Evolutionary conservation across 1,140 invertebrate genomes (phyloP).

Genomic region (Hylyphantes graminicola): DNA sequence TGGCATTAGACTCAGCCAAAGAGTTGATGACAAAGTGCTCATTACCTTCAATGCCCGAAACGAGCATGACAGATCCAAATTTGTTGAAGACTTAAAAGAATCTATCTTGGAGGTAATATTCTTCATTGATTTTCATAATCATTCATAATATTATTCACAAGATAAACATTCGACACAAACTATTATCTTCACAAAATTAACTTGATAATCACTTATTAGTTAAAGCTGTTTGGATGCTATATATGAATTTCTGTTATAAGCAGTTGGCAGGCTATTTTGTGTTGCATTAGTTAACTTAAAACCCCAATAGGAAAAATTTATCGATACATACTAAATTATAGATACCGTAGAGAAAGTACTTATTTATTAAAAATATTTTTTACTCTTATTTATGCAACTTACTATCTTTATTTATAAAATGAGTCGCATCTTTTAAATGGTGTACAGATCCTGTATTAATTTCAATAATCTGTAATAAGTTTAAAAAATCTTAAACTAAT

Average conservation of each 20-base stretch:
- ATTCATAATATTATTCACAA: not conserved
- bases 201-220: not conserved
- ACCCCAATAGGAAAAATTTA: no score
- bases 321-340: no score
- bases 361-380: not conserved
- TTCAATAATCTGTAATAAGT: no score
- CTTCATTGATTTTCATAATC: not conserved
- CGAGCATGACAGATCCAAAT: constrained; percentile 93
- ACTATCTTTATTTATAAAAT: no score
- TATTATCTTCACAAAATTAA: not conserved
- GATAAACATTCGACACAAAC: not conserved
- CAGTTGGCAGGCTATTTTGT: no score
- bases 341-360: no score
- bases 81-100: constrained; percentile 91
- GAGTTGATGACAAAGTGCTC: constrained; percentile 88
- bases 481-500: not conserved
- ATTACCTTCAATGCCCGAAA: constrained; percentile 96
- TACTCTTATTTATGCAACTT: not conserved
- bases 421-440: no score
- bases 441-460: no score
- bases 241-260: no score
- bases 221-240: not conserved
- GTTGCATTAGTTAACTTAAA: no score
- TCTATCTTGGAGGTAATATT: constrained; percentile 80
- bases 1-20: constrained; percentile 89